Percentiles rank a stretch among this genome's conserved stretches.
phyloP scores from a whole-genome alignment of 2,797 vertebrate genomes.

The Bryconaethiops microstoma region DNA sequence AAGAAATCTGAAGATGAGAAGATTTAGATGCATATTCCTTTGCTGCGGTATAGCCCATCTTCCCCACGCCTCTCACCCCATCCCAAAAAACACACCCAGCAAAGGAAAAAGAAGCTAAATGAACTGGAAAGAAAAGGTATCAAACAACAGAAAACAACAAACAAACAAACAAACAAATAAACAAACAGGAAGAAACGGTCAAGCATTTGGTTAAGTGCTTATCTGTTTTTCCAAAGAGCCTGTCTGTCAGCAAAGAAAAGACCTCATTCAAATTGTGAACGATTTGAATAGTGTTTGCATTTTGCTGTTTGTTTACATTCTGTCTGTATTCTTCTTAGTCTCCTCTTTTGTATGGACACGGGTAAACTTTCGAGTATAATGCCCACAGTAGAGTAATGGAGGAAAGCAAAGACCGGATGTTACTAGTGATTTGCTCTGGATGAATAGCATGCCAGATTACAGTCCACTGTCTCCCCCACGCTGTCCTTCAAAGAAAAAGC shows the following conservation, averaged over 20 bases:
- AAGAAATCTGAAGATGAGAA: slow-evolving; percentile 43
- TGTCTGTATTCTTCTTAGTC: slow-evolving; percentile 46
- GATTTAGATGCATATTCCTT: slow-evolving; percentile 70
- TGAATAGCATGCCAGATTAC: slow-evolving; percentile 67
- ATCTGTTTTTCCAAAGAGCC: slow-evolving; percentile 86
- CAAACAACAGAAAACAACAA: slow-evolving; percentile 61
- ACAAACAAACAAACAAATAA: slow-evolving; percentile 35
- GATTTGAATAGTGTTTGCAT: slow-evolving; percentile 65
- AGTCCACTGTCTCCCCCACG: slow-evolving; percentile 60
- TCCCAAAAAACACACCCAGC: slow-evolving; percentile 63
- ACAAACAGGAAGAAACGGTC: slow-evolving; percentile 68
- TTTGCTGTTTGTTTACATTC: slow-evolving; percentile 73
- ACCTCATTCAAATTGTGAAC: slow-evolving; percentile 76
- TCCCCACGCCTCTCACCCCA: slow-evolving; percentile 49
- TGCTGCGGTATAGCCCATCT: slow-evolving; percentile 72
- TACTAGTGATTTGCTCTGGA: slow-evolving; percentile 60
- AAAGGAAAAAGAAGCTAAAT: slow-evolving; percentile 77
- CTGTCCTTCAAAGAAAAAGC: slow-evolving; percentile 68
- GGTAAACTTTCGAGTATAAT: slow-evolving; percentile 75
- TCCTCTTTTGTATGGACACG: slow-evolving; percentile 57
- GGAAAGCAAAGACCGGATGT: slow-evolving; percentile 48
- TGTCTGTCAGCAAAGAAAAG: slow-evolving; percentile 74
- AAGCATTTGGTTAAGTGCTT: slow-evolving; percentile 83
- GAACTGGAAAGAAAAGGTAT: slow-evolving; percentile 68
- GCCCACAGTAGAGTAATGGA: slow-evolving; percentile 63